phyloP scores from a whole-genome alignment of 2,888 invertebrate genomes.

The Lasioglossum lativentre region DNA sequence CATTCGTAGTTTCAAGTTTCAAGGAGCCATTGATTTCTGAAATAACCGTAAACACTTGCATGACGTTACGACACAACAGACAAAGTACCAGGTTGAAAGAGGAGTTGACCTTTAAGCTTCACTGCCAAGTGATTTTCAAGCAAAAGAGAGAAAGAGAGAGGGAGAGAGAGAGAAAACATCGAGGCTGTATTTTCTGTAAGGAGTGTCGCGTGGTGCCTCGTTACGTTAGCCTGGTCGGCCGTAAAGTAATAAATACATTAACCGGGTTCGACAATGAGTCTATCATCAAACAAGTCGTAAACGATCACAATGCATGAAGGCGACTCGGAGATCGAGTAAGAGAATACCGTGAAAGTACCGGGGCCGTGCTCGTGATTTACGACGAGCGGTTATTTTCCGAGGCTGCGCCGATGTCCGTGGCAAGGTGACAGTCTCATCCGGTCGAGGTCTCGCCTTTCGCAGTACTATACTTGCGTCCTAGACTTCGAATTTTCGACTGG shows the following conservation, averaged over 20 bases:
- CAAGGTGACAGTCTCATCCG: conserved; percentile 73
- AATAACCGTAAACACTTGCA: conserved; percentile 3
- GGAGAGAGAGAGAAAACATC: background rate
- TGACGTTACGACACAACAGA: background rate
- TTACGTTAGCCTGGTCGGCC: conserved; percentile 63
- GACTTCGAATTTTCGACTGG: background rate
- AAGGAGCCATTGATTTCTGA: background rate
- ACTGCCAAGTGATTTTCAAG: conserved; percentile 17
- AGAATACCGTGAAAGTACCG: conserved; percentile 42
- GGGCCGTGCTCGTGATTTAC: conserved; percentile 63
- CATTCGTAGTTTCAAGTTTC: background rate
- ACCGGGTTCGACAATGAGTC: conserved; percentile 73
- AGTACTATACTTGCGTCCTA: too few relatives aligned
- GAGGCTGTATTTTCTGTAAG: conserved; percentile 32
- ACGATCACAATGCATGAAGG: conserved; percentile 72
- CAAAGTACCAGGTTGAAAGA: background rate
- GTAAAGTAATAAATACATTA: conserved; percentile 82
- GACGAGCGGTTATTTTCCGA: conserved; percentile 56
- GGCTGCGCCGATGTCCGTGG: conserved; percentile 75
- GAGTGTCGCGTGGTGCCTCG: conserved; percentile 62
- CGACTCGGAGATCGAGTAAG: conserved; percentile 44
- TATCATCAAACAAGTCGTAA: conserved; percentile 80
- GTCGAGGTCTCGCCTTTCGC: background rate
- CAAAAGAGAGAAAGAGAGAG: background rate
- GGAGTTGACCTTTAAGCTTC: conserved; percentile 10